Evolutionary conservation across 92 coral and sea anemone species (phyloP), one percentile per base, ranked within the genome.

Genomic region (Epizoanthus fatuus): DNA sequence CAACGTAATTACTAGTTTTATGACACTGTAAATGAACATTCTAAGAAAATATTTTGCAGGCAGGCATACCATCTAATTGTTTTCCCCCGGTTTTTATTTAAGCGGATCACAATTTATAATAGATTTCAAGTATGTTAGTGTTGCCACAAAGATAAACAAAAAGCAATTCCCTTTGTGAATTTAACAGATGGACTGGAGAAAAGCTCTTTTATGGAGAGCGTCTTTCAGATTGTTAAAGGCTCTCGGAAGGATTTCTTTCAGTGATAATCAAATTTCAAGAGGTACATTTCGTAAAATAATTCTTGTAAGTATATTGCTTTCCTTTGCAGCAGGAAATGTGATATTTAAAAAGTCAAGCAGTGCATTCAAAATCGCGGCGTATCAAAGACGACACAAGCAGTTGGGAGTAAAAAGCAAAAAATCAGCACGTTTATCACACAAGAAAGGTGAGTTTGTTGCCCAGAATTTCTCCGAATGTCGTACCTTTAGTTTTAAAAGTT

Each of bases 111-210:
- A 5, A 39, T 8, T 70, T 70, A 29, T 70, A 42, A 70, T 44
- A 45, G 3, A 3, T 71, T 71, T 45, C 51, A 47, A 17, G 5
- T 71, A 13, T 16, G 35, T 9, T 35, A n/a, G 51, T 63, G 63
- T 22, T 55, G 49, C 45, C 67, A 56, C 68, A 75, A 75, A 57
- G 53, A n/a, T 75, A 56, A 75, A 75, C 54, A 75, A 60, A 56
- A 75, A 3, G 15, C 17, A 17, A 57, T 9, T 56, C 54, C 11
- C 32, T 38, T n/a, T 75, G 81, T 75, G 81, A 75, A 75, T 12
- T 16, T 15, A 51, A 57, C 81, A 75, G 81, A 19, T 57, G 81
- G 59, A 37, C 16, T 57, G 22, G 35, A 57, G 25, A 4, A 57
- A 55, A n/a, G n/a, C 19, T 6, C 59, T 57, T 16, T 57, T 37